Evolutionary conservation across 1,140 invertebrate species (phyloP).

Genomic region (Drosophila persimilis): DNA sequence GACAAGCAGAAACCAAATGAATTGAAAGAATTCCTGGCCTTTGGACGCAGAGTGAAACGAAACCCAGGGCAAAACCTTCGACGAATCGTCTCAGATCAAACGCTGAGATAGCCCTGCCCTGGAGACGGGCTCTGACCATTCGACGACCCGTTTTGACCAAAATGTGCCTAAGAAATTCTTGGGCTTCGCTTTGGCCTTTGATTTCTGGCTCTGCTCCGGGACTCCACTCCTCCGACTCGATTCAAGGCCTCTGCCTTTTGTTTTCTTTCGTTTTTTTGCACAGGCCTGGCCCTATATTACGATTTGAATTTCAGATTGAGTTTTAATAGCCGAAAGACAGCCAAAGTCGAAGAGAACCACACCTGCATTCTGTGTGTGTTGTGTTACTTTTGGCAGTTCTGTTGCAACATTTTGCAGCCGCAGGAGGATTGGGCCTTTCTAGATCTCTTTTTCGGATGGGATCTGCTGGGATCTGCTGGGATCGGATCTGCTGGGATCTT

Average conservation of each 20-base stretch:
- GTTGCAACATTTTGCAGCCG: conserved; percentile 17
- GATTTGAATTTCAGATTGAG: conserved; percentile 82
- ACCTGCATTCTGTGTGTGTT: conserved; percentile 60
- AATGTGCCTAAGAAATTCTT: conserved; percentile 66
- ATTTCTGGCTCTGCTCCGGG: conserved; percentile 28
- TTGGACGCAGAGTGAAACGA: background rate
- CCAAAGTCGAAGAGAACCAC: conserved; percentile 43
- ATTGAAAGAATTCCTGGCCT: conserved; percentile 77
- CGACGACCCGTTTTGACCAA: conserved; percentile 45
- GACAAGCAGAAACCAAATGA: conserved; percentile 53
- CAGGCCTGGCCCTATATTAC: conserved; percentile 61
- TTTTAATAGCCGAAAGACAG: conserved; percentile 72
- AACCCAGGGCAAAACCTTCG: conserved; percentile 46
- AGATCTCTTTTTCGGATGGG: conserved; percentile 15
- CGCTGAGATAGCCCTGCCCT: conserved; percentile 52
- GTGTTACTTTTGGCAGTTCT: conserved; percentile 61
- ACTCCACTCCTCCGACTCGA: conserved; percentile 9
- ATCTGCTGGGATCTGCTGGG: background rate
- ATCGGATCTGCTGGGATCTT: conserved; percentile 1
- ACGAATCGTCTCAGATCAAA: conserved; percentile 67
- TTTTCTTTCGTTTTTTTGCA: conserved; percentile 20
- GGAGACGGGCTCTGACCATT: conserved; percentile 18
- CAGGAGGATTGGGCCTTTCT: conserved; percentile 27
- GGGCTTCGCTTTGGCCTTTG: conserved; percentile 55
- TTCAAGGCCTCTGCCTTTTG: conserved; percentile 33